Conservation (phyloP, 2,888 invertebrate species). For the Leptogaster cylindrica region DNA sequence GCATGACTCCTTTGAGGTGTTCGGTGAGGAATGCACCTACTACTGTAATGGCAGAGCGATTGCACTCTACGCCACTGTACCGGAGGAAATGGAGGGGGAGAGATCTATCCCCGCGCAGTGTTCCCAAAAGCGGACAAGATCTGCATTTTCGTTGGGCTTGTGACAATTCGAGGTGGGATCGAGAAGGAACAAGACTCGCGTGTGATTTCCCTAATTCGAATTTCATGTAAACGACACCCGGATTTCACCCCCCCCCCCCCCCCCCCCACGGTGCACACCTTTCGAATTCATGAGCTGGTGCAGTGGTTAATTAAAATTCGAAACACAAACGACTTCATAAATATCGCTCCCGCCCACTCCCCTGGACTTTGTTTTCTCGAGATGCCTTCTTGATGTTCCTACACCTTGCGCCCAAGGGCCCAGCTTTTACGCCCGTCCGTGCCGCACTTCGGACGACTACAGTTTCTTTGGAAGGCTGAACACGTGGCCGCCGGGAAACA, state of each 20-base stretch:
- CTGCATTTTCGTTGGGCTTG: too few species aligned
- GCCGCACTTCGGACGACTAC: too few species aligned
- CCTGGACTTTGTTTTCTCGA: neutral
- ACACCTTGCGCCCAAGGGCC: neutral
- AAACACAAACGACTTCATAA: constrained; percentile 11
- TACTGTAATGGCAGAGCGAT: too few species aligned
- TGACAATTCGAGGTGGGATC: too few species aligned
- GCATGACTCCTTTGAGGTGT: neutral
- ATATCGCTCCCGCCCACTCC: neutral
- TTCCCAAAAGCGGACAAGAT: too few species aligned
- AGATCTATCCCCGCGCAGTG: too few species aligned
- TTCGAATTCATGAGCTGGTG: neutral
- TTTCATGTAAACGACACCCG: neutral
- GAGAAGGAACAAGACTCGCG: neutral
- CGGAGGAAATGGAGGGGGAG: too few species aligned
- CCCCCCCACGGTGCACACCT: neutral
- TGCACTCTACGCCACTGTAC: too few species aligned
- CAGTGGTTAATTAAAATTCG: constrained; percentile 20
- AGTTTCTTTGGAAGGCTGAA: neutral
- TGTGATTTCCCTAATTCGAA: constrained; percentile 3
- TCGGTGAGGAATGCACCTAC: neutral
- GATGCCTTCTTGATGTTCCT: neutral
- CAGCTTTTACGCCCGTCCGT: too few species aligned
- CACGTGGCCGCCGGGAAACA: constrained; percentile 22
- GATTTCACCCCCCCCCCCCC: neutral